A percentile compares a stretch with the other conserved stretches of the same genome.
Conservation (phyloP, 2,797 vertebrate species). For the Cossypha niveicapilla region DNA sequence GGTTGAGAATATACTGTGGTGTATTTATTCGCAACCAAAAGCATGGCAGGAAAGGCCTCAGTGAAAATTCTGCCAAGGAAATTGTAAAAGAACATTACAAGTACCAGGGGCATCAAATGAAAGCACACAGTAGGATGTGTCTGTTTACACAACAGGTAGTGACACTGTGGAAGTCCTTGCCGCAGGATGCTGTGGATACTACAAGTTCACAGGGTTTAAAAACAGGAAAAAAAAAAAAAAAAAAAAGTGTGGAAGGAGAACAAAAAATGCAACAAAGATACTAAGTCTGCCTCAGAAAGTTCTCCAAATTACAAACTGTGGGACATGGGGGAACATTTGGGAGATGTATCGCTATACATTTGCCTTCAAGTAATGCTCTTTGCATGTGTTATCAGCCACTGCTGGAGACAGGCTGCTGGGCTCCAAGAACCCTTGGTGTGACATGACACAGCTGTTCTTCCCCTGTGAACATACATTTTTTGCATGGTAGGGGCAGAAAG, state of each 20-base stretch:
- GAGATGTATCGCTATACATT: neutral
- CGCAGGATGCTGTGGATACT: neutral
- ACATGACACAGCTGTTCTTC: slow-evolving; percentile 38
- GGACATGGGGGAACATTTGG: neutral
- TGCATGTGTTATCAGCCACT: neutral
- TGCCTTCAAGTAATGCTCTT: neutral
- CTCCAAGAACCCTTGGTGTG: slow-evolving; percentile 15
- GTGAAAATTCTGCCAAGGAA: neutral
- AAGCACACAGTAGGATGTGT: neutral
- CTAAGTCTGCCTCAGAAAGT: neutral
- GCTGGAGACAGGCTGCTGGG: slow-evolving; percentile 40
- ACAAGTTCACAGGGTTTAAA: neutral
- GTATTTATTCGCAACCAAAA: neutral
- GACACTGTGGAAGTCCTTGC: neutral
- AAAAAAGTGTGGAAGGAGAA: neutral
- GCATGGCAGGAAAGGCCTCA: neutral
- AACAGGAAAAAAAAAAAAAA: neutral
- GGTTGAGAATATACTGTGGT: neutral
- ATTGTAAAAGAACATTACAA: neutral
- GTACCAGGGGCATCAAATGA: neutral
- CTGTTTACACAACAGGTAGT: neutral
- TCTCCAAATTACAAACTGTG: neutral
- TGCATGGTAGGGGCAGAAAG: neutral
- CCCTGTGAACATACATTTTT: neutral
- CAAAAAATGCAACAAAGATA: neutral